Evolutionary conservation across 2,888 invertebrate genomes (phyloP), one percentile per base, ranked within the genome.

Genomic region (Cerastoderma edule): DNA sequence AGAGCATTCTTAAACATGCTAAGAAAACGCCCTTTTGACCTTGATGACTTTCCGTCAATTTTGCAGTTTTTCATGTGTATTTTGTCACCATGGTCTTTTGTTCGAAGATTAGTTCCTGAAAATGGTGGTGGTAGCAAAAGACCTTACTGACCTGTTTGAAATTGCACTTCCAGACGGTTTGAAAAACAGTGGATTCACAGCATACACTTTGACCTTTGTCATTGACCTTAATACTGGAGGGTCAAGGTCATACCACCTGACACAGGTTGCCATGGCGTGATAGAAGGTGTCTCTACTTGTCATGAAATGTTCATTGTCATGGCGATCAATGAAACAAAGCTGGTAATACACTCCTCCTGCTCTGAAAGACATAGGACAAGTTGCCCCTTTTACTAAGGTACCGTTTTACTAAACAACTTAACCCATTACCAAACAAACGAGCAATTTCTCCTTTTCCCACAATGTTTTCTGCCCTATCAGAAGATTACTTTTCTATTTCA

Each of bases 151-250:
- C 91, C 90, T 89, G 78, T 89, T 88, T 65, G 67, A 70, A 19
- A 88, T 75, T 5, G 87, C 86, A 28, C 75, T 80, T 39, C 89
- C 89, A 22, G 85, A 83, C 13, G 78, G 79, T 65, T 88, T 85
- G 83, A 87, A 90, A 82, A 91, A 89, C n/a, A 91, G 80, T 1
- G 91, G 91, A 73, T 88, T 89, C 32, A 88, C 84, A 8, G 91
- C 85, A 78, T 87, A 88, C 2, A 91, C 64, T n/a, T 77, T 73
- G 13, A 91, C 35, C 39, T 82, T 67, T 30, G 76, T 84, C n/a
- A 91, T 80, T 22, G 78, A 65, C 32, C 73, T 74, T 16, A 90
- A 33, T 6, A 83, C 64, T 8, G 88, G 85, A 67, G 85, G 78
- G 46, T 83, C 80, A 50, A 91, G 81, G 57, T 80, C 80, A 79